These are phyloP conservation scores for Xyrauchen texanus DNA, from an alignment of 2,113 vertebrate genomes.

Conservation along the genomic window DNA sequence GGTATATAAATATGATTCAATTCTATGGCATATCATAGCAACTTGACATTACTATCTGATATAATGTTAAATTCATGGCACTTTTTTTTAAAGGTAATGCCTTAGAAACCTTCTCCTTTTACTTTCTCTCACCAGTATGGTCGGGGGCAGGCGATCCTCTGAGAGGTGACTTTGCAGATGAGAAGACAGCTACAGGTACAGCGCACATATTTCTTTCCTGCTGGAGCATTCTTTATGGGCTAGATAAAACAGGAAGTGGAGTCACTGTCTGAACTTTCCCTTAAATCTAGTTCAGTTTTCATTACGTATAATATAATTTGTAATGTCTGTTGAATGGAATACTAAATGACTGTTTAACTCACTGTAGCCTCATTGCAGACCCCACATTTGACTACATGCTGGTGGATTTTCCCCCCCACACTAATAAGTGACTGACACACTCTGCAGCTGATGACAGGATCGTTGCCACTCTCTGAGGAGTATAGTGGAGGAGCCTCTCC, in stretches of 20 bases:
- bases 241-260: conserved; percentile 50
- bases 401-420: conserved; percentile 74
- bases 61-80: too few species aligned
- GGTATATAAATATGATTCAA: too few species aligned
- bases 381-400: conserved; percentile 75
- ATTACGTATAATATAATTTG: not conserved
- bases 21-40: too few species aligned
- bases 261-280: not conserved
- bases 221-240: conserved; percentile 87
- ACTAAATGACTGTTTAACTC: conserved; percentile 32
- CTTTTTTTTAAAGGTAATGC: too few species aligned
- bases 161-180: conserved; percentile 87
- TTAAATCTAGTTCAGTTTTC: not conserved
- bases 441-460: conserved; percentile 70
- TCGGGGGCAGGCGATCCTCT: conserved; percentile 83
- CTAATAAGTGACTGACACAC: conserved; percentile 74
- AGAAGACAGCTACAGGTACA: conserved; percentile 88
- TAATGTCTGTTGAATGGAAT: not conserved
- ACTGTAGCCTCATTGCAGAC: conserved; percentile 77
- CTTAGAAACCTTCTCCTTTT: not conserved
- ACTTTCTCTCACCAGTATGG: conserved; percentile 80
- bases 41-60: too few species aligned
- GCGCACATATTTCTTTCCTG: conserved; percentile 88
- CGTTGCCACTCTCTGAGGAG: conserved; percentile 64
- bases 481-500: conserved; percentile 55